Conservation (phyloP, 2,888 invertebrate genomes). For the Cremastinae sp. region DNA sequence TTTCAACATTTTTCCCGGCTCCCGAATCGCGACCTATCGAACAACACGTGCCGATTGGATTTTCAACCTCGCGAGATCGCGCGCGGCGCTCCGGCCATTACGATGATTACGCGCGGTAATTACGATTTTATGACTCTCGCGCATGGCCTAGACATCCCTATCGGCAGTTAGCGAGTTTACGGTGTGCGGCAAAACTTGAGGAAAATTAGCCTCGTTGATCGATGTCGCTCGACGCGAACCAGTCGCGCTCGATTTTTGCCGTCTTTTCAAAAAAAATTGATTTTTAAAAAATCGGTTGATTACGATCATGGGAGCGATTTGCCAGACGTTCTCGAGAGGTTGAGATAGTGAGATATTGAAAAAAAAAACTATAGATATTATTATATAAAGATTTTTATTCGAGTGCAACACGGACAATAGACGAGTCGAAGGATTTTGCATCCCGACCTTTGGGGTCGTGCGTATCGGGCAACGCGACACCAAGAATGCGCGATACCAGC, state of each 20-base stretch:
- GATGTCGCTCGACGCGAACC: constrained; percentile 37
- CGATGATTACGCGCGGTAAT: constrained; percentile 30
- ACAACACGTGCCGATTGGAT: constrained; percentile 53
- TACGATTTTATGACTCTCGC: constrained; percentile 38
- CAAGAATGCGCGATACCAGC: constrained; percentile 9
- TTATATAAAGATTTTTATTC: too few relatives aligned
- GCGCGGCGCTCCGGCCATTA: neutral
- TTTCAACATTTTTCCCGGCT: neutral
- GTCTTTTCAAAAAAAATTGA: too few relatives aligned
- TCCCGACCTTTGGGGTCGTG: constrained; percentile 34
- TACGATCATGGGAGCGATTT: too few relatives aligned
- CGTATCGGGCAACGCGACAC: constrained; percentile 35
- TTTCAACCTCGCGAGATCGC: constrained; percentile 66
- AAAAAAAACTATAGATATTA: too few relatives aligned
- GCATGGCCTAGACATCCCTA: constrained; percentile 37
- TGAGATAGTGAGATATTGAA: too few relatives aligned
- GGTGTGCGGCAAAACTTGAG: constrained; percentile 48
- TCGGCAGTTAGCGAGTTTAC: constrained; percentile 54
- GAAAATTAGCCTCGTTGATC: constrained; percentile 54
- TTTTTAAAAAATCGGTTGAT: too few relatives aligned
- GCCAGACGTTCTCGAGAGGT: too few relatives aligned
- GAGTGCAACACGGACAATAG: too few relatives aligned
- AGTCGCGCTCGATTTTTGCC: neutral
- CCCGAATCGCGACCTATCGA: neutral
- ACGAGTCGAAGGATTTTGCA: constrained; percentile 8